A percentile compares a stretch with the other conserved stretches of the same genome.
Conservation (phyloP, 2,888 invertebrate genomes). For the Micoletzkya japonica region DNA sequence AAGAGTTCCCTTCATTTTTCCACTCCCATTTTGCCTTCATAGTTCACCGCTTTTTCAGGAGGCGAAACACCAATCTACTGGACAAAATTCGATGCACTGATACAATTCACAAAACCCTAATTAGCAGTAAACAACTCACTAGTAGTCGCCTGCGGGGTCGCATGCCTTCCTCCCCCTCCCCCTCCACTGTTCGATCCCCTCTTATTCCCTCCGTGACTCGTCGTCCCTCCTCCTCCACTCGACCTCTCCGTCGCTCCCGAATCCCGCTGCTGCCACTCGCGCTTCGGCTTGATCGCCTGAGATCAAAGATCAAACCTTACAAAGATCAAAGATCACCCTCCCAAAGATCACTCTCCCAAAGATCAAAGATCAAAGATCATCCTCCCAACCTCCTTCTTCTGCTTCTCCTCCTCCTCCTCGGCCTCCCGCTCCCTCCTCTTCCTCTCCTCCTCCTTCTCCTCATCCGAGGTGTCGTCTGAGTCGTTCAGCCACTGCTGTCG, state of each 20-base stretch:
- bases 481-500: constrained; percentile 23
- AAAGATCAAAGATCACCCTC: not conserved
- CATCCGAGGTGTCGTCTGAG: not conserved
- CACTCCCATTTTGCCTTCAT: no score
- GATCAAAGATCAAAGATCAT: not conserved
- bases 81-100: no score
- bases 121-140: no score
- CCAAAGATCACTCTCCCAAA: not conserved
- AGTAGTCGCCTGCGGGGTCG: no score
- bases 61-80: no score
- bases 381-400: not conserved
- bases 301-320: not conserved
- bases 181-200: not conserved
- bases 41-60: no score
- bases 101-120: no score
- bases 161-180: not conserved
- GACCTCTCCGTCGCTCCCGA: not conserved
- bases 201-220: not conserved
- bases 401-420: not conserved
- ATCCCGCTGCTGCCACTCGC: constrained; percentile 11
- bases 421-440: not conserved
- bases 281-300: constrained; percentile 1
- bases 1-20: no score
- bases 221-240: no score
- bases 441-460: not conserved